phyloP scores from a whole-genome alignment of 2,113 vertebrate species.

The Misgurnus anguillicaudatus region DNA sequence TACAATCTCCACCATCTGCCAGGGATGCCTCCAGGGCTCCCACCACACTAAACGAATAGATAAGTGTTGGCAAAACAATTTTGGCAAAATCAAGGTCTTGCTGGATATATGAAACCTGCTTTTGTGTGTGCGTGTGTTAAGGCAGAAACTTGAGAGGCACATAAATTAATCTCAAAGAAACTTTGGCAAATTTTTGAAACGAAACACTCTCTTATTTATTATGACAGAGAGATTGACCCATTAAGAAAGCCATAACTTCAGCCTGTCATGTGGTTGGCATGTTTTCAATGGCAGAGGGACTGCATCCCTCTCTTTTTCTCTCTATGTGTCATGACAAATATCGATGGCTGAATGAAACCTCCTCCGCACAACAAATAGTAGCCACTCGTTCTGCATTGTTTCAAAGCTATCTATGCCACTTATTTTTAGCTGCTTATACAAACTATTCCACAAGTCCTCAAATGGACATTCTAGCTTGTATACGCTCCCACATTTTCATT shows the following conservation, averaged over 20 bases:
- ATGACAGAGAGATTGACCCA: conserved; percentile 54
- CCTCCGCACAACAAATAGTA: conserved; percentile 58
- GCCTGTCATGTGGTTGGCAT: conserved; percentile 49
- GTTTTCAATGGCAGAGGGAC: conserved; percentile 47
- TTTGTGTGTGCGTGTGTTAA: conserved; percentile 15
- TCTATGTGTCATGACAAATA: conserved; percentile 55
- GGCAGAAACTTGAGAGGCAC: conserved; percentile 43
- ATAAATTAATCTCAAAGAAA: conserved; percentile 55
- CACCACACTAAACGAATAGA: conserved; percentile 40
- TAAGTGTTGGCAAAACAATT: conserved; percentile 30
- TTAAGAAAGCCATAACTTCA: conserved; percentile 50
- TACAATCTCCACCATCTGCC: conserved; percentile 35
- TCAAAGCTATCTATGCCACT: conserved; percentile 55
- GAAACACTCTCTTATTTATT: conserved; percentile 56
- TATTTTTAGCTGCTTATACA: conserved; percentile 70
- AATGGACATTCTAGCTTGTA: conserved; percentile 51
- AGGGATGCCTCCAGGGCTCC: conserved; percentile 38
- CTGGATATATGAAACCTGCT: conserved; percentile 2
- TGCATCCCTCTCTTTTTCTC: conserved; percentile 35
- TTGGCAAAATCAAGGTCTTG: conserved; percentile 23
- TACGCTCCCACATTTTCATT: conserved; percentile 41
- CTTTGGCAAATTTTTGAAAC: conserved; percentile 53
- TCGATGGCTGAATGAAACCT: conserved; percentile 60
- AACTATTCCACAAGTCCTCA: conserved; percentile 62
- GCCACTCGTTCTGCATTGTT: conserved; percentile 68